These are phyloP conservation scores for Microcebus jonahi DNA, from an alignment of 2,113 vertebrate species.

Conservation along the genomic window DNA sequence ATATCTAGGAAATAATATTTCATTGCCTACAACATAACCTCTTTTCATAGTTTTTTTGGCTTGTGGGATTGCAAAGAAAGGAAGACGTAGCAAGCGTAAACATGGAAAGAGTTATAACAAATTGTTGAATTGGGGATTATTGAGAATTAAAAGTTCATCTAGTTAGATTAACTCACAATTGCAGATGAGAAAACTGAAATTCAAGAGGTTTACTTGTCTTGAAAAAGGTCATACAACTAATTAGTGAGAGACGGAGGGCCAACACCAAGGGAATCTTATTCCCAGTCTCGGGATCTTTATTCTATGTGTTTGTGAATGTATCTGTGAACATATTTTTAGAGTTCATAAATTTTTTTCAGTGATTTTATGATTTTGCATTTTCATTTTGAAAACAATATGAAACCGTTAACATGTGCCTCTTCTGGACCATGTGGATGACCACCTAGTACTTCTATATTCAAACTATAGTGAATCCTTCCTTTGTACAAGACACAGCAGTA, in stretches of 20 bases:
- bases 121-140: neutral
- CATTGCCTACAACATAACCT: neutral
- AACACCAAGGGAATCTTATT: neutral
- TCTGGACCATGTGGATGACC: neutral
- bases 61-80: neutral
- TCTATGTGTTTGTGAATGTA: neutral
- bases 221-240: conserved; percentile 36
- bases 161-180: neutral
- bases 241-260: neutral
- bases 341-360: neutral
- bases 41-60: neutral
- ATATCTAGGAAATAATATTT: neutral
- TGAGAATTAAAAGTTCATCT: conserved; percentile 8
- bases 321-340: neutral
- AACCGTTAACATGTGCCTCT: neutral
- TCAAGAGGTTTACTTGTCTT: conserved; percentile 27
- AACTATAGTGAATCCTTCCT: neutral
- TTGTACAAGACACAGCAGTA: neutral
- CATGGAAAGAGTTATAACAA: conserved; percentile 3
- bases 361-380: neutral
- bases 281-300: neutral
- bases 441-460: neutral
- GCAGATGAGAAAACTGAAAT: conserved; percentile 29
- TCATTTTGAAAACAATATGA: neutral
- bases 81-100: neutral